Conservation (phyloP, 2,113 vertebrate genomes). For the Alces alces region DNA sequence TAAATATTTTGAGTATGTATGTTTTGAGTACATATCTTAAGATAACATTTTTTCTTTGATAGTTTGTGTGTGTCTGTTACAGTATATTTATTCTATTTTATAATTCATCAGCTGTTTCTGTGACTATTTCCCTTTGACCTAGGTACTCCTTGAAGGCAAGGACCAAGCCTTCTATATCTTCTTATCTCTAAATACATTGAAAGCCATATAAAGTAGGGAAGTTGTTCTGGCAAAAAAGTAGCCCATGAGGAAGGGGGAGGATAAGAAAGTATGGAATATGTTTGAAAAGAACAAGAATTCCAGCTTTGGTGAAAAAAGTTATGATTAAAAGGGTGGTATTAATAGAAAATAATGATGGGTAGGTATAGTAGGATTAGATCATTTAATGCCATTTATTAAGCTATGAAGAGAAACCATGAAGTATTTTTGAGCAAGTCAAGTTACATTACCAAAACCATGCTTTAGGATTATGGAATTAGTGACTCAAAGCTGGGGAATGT, state of each 20-base stretch:
- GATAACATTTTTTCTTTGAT: not conserved
- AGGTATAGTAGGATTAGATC: not conserved
- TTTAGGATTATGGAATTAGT: slow-evolving; percentile 22
- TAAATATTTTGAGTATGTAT: slow-evolving; percentile 6
- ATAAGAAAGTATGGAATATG: not conserved
- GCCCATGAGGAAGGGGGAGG: not conserved
- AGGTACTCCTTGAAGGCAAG: slow-evolving; percentile 1
- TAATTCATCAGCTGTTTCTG: not conserved
- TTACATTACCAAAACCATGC: not conserved
- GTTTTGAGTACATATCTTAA: not conserved
- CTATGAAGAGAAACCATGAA: not conserved
- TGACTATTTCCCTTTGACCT: not conserved
- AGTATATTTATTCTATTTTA: not conserved
- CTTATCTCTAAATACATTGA: not conserved
- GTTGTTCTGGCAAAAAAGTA: not conserved
- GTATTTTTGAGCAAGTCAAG: slow-evolving; percentile 41
- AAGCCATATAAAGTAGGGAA: not conserved
- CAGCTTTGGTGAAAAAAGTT: not conserved
- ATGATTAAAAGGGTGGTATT: not conserved
- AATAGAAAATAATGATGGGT: not conserved
- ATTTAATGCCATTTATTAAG: not conserved
- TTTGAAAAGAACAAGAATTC: slow-evolving; percentile 20
- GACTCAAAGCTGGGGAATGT: not conserved
- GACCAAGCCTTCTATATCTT: not conserved
- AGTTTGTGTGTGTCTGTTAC: not conserved